Conservation (phyloP, 2,113 vertebrate species). For the Gallinago jamesoni region DNA sequence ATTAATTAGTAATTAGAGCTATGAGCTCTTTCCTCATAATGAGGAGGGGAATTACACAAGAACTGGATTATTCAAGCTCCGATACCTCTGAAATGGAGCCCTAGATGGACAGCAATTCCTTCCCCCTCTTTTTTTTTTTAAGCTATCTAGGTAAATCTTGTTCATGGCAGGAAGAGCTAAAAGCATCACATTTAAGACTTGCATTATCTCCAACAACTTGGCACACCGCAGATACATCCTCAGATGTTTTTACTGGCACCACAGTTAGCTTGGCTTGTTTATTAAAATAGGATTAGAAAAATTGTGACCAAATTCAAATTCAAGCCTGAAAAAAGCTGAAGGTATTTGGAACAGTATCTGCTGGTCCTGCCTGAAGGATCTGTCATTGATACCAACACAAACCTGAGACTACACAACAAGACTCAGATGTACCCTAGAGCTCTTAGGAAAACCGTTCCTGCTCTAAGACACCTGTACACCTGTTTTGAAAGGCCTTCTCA, state of each 20-base stretch:
- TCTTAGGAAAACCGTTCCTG: background rate
- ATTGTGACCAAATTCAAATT: background rate
- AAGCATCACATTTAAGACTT: background rate
- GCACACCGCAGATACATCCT: background rate
- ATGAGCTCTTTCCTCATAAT: background rate
- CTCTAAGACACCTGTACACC: background rate
- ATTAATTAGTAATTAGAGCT: background rate
- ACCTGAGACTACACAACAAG: background rate
- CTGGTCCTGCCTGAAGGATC: background rate
- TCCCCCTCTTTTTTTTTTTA: background rate
- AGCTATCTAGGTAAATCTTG: background rate
- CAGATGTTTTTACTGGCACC: background rate
- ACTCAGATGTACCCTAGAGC: background rate
- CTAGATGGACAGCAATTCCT: background rate
- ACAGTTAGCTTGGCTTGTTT: background rate
- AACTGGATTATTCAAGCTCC: background rate
- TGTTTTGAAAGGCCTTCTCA: background rate
- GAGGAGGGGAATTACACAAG: background rate
- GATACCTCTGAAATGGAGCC: background rate
- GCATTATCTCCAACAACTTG: background rate
- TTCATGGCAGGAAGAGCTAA: background rate
- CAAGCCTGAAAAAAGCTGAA: background rate
- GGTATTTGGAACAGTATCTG: background rate
- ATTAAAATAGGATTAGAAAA: background rate
- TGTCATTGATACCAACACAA: accelerated